Evolutionary conservation across 2,888 invertebrate species (phyloP), one percentile per base, ranked within the genome.

Genomic region (Napeogenes sylphis): DNA sequence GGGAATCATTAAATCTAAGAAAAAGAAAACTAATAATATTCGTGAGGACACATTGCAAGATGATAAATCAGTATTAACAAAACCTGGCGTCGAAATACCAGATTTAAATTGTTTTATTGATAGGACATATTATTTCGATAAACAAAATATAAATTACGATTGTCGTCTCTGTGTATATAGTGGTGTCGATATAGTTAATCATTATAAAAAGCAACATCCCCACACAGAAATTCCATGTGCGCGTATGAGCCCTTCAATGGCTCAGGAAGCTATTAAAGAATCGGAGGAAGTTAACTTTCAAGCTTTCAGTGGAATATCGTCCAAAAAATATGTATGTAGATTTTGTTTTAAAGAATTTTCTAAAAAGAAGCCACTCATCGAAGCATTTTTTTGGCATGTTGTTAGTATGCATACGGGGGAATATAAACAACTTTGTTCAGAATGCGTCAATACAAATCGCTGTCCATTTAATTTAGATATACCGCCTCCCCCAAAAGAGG

Each of bases 361-460:
- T 33, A 78, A 75, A 64, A 77, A 70, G 56, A 80, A 76, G 59
- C 71, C 73, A 2, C 72, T 78, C 45, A 75, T 90, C 55, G 87
- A 90, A 74, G 76, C 80, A 4, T 94, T 95, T 76, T 94, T 94
- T 74, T 94, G 95, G 77, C 96, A 97, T 74, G 89, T 95, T 51
- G 92, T 89, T 2, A 87, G 93, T 32, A 91, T 85, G 56, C 97
- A 97, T 66, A 96, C 96, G 0, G 96, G 96, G 0, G 96, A 97
- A 82, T 95, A 93, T 71, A 90, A 93, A 61, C 93, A 92, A 65
- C 79, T 86, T 32, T 96, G 96, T 78, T 91, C 91, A 0, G 82
- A 85, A 56, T 96, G 96, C 70, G 71, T 80, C 3, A 77, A 81
- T 60, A 73, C 80, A 66, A 76, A 80, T 68, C 71, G 75, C 70